Evolutionary conservation across 1,140 invertebrate species (phyloP).

Genomic region (Carposina sasakii): DNA sequence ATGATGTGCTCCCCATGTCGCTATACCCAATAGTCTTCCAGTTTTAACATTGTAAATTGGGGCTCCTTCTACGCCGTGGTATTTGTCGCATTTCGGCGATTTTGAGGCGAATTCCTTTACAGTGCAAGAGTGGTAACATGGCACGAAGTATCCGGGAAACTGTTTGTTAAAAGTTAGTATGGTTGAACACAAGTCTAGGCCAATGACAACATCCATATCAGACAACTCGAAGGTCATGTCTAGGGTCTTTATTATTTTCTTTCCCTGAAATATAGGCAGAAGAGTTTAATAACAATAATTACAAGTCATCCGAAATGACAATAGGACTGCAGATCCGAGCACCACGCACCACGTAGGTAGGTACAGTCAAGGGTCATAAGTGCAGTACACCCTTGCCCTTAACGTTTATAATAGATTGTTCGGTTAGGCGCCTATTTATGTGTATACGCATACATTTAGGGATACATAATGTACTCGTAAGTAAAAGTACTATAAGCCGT

Average conservation of each 20-base stretch:
- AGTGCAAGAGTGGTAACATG: conserved; percentile 44
- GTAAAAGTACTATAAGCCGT: too few relatives aligned
- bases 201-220: conserved; percentile 29
- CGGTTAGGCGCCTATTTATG: too few relatives aligned
- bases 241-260: conserved; percentile 5
- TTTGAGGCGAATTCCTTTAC: conserved; percentile 15
- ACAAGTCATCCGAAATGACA: too few relatives aligned
- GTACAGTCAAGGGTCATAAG: too few relatives aligned
- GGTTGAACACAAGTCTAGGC: conserved; percentile 31
- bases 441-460: too few relatives aligned
- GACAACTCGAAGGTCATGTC: conserved; percentile 16
- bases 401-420: too few relatives aligned
- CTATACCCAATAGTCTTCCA: conserved; percentile 36
- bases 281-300: too few relatives aligned
- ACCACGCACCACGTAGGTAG: too few relatives aligned
- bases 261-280: not conserved
- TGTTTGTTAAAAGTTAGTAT: conserved; percentile 24
- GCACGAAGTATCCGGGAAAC: conserved; percentile 28
- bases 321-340: too few relatives aligned
- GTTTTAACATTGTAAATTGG: conserved; percentile 29
- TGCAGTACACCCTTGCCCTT: too few relatives aligned
- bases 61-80: conserved; percentile 40
- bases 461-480: too few relatives aligned
- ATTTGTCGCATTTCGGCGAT: conserved; percentile 18
- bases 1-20: conserved; percentile 38